phyloP scores from a whole-genome alignment of 1,140 invertebrate species.

The Drosophila ironensis region DNA sequence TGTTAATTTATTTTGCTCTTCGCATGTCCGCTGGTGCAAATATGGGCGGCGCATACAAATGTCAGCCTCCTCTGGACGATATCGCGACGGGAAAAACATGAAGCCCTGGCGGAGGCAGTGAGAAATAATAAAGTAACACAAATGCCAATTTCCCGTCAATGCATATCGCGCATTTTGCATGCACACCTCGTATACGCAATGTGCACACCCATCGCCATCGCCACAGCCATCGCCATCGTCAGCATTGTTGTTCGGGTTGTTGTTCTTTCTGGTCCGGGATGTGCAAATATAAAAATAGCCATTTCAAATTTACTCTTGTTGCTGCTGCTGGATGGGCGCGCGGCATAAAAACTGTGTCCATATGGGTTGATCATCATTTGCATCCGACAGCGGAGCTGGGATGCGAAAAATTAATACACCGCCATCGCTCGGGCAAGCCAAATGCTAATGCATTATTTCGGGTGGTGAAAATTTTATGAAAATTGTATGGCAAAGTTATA shows the following conservation, averaged over 20 bases:
- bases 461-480: neutral
- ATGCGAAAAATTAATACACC: neutral
- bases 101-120: slow-evolving; percentile 16
- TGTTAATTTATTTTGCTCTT: slow-evolving; percentile 60
- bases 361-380: slow-evolving; percentile 21
- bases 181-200: slow-evolving; percentile 60
- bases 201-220: slow-evolving; percentile 27
- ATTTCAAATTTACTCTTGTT: slow-evolving; percentile 33
- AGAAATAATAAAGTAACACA: slow-evolving; percentile 70
- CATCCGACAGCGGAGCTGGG: too few species aligned
- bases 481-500: neutral
- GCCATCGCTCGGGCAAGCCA: neutral
- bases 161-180: slow-evolving; percentile 45
- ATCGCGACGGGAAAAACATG: slow-evolving; percentile 10
- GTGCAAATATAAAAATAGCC: slow-evolving; percentile 43
- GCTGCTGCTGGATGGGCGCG: slow-evolving; percentile 1
- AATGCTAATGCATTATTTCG: slow-evolving; percentile 5
- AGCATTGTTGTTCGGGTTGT: slow-evolving; percentile 2
- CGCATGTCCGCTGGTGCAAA: slow-evolving; percentile 39
- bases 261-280: slow-evolving; percentile 6
- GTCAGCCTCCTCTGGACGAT: slow-evolving; percentile 47
- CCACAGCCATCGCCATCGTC: neutral
- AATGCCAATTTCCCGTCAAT: slow-evolving; percentile 74
- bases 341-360: slow-evolving; percentile 10
- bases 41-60: slow-evolving; percentile 49